A percentile compares a stretch with the other conserved stretches of the same genome.
Evolutionary conservation across 2,113 vertebrate species (phyloP).

Genomic region (Corythoichthys intestinalis): DNA sequence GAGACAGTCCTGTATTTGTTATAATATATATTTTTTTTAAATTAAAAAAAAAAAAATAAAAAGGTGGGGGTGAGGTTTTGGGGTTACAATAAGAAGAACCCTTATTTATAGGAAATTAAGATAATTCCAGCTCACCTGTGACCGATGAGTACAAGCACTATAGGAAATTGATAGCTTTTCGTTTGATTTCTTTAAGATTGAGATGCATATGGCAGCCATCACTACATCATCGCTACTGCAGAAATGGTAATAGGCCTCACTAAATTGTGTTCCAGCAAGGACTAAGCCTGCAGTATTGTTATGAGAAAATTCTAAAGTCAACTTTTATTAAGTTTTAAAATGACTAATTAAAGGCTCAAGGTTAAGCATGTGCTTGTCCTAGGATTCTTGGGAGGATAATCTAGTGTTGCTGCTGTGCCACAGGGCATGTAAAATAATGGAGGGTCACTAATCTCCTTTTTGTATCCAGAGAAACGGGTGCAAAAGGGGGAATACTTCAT

Average conservation of each 20-base stretch:
- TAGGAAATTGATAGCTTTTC: too few species aligned
- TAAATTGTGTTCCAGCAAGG: neutral
- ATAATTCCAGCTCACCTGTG: too few species aligned
- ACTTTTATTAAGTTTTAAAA: neutral
- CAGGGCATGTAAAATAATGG: conserved; percentile 30
- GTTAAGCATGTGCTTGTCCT: neutral
- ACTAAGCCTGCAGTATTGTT: neutral
- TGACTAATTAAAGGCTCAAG: conserved; percentile 5
- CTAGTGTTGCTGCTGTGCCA: conserved; percentile 31
- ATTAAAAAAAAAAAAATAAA: too few species aligned
- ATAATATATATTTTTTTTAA: too few species aligned
- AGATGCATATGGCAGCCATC: too few species aligned
- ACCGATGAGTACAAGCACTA: too few species aligned
- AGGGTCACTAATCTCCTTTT: conserved; percentile 39
- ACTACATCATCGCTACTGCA: too few species aligned
- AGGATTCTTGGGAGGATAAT: conserved; percentile 22
- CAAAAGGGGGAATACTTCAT: conserved; percentile 10
- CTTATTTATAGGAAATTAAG: too few species aligned
- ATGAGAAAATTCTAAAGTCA: neutral
- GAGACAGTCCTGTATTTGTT: too few species aligned
- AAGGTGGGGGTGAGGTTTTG: too few species aligned
- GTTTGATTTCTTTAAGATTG: neutral
- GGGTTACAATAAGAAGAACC: too few species aligned
- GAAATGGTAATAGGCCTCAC: neutral
- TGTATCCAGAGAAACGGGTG: conserved; percentile 28